These are phyloP conservation scores for Forbesichthys papilliferus DNA, from an alignment of 2,113 vertebrate species.

Conservation along the genomic window DNA sequence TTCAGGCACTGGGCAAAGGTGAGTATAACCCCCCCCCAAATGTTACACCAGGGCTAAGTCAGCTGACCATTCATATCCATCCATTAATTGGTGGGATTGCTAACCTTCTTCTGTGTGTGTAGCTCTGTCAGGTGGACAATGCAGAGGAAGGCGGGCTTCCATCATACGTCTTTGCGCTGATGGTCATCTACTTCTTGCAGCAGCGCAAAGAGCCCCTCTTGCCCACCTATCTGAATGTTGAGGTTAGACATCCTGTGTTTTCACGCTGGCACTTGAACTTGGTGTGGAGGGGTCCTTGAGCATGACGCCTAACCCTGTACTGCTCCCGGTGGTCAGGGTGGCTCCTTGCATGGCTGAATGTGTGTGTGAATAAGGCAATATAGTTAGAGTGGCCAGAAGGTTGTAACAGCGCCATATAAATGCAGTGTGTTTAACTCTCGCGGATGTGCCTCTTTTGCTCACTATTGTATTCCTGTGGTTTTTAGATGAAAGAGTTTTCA, in stretches of 20 bases:
- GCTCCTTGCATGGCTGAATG: too few species aligned
- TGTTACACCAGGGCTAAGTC: too few species aligned
- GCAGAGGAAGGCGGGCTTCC: constrained; percentile 91
- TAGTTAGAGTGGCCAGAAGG: too few species aligned
- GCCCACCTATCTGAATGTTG: constrained; percentile 87
- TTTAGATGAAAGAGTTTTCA: constrained; percentile 81
- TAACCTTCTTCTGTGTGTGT: constrained; percentile 1
- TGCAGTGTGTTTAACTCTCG: too few species aligned
- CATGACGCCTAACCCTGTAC: too few species aligned
- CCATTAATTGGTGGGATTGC: not conserved
- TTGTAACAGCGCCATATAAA: not conserved
- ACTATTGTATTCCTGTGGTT: constrained; percentile 30
- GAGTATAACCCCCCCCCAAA: constrained; percentile 15
- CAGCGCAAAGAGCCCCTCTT: constrained; percentile 86
- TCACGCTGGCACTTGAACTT: not conserved
- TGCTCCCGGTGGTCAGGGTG: too few species aligned
- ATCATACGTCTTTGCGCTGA: constrained; percentile 85
- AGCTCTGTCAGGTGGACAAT: constrained; percentile 87
- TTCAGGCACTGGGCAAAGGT: constrained; percentile 91
- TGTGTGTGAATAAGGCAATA: not conserved
- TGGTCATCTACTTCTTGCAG: constrained; percentile 92
- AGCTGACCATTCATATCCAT: not conserved
- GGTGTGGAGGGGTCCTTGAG: too few species aligned
- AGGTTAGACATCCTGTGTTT: constrained; percentile 71
- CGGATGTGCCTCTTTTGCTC: not conserved